A percentile compares a stretch with the other conserved stretches of the same genome.
phyloP scores from a whole-genome alignment of 2,888 invertebrate genomes.

The Lithosia quadra region DNA sequence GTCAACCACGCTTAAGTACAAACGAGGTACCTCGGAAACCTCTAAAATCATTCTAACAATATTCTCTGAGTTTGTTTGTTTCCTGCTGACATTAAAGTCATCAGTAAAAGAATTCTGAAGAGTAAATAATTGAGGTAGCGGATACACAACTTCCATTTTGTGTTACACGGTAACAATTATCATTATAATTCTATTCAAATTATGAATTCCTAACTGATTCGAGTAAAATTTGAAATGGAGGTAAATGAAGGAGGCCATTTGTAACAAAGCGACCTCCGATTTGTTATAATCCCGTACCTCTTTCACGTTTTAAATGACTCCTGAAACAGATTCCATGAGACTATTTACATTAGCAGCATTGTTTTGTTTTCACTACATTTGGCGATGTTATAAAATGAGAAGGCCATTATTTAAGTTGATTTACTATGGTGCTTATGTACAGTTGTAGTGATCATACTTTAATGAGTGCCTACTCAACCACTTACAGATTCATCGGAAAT shows the following conservation, averaged over 20 bases:
- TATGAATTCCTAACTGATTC: slow-evolving; percentile 1
- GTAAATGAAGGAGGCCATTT: not conserved
- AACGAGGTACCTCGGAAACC: no score
- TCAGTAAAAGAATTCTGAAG: not conserved
- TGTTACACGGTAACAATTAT: slow-evolving; percentile 1
- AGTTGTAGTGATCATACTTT: no score
- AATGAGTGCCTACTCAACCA: no score
- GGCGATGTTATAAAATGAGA: not conserved
- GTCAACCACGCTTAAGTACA: no score
- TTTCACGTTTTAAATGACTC: not conserved
- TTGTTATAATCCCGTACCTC: not conserved
- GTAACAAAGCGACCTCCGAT: not conserved
- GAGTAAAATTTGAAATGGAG: not conserved
- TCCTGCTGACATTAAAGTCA: not conserved
- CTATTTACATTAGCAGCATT: not conserved
- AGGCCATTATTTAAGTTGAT: no score
- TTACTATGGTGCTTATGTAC: no score
- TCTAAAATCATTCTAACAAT: no score
- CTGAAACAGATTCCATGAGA: not conserved
- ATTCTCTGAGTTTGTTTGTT: no score
- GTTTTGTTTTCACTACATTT: not conserved
- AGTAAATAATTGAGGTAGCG: not conserved
- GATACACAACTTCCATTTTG: not conserved
- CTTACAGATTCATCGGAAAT: no score
- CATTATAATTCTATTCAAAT: not conserved